phyloP scores from a whole-genome alignment of 2,888 invertebrate species.

The Cyclophora punctaria region DNA sequence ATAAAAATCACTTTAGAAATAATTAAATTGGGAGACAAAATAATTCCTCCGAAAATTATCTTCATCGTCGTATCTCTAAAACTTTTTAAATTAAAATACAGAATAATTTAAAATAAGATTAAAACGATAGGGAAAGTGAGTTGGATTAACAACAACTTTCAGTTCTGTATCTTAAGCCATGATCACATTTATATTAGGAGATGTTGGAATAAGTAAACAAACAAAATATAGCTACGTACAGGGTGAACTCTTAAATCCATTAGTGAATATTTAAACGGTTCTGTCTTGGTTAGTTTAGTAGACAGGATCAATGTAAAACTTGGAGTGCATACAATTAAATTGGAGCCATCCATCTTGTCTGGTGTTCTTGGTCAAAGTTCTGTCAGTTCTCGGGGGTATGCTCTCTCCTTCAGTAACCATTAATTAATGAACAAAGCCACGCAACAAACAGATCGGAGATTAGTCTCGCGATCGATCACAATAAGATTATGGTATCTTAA shows the following conservation, averaged over 20 bases:
- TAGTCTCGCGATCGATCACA: too few species aligned
- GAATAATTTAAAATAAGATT: conserved; percentile 12
- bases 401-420: conserved; percentile 24
- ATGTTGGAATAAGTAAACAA: too few species aligned
- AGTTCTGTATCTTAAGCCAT: too few species aligned
- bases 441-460: conserved; percentile 2
- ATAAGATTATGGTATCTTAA: too few species aligned
- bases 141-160: neutral
- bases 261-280: too few species aligned
- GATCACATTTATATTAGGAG: too few species aligned
- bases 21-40: conserved; percentile 21
- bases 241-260: too few species aligned
- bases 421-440: conserved; percentile 27
- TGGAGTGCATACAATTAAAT: conserved; percentile 25
- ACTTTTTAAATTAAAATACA: conserved; percentile 19
- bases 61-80: conserved; percentile 9
- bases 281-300: too few species aligned
- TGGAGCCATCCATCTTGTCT: conserved; percentile 40
- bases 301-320: conserved; percentile 10
- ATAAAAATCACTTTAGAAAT: conserved; percentile 14
- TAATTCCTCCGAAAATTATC: conserved; percentile 17
- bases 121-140: conserved; percentile 8
- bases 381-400: conserved; percentile 40
- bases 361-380: conserved; percentile 40
- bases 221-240: too few species aligned